Conservation (phyloP, 30 jellyfish, hydroid and myxozoan genomes). For the Phacellophora camtschatica region DNA sequence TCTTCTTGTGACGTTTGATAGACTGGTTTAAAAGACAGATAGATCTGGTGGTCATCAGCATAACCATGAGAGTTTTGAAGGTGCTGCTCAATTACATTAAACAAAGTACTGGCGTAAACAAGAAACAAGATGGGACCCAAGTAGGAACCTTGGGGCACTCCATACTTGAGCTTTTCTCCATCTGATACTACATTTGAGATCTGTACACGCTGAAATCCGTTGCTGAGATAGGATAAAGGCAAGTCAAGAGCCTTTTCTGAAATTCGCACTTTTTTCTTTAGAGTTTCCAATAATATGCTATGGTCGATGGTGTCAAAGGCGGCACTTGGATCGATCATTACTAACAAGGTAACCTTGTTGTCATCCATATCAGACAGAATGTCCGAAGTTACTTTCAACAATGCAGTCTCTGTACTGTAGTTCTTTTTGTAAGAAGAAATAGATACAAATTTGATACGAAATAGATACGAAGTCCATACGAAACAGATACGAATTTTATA, state of each 20-base stretch:
- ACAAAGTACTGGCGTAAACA: not conserved
- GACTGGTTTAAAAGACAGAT: not conserved
- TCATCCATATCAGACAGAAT: not conserved
- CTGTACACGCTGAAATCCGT: not conserved
- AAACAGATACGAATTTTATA: too few relatives aligned
- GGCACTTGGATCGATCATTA: not conserved
- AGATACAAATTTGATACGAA: too few relatives aligned
- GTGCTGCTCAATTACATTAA: not conserved
- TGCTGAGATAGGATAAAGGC: constrained; percentile 9
- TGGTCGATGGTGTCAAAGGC: constrained; percentile 4
- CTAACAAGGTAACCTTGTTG: not conserved
- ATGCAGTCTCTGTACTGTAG: not conserved
- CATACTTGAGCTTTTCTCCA: not conserved
- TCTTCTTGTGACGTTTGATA: not conserved
- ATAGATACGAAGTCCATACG: too few relatives aligned
- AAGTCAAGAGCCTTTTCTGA: constrained; percentile 6
- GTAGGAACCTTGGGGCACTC: constrained; percentile 43
- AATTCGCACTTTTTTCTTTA: constrained; percentile 9
- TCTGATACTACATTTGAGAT: not conserved
- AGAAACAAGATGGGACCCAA: constrained; percentile 18
- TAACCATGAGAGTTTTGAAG: not conserved
- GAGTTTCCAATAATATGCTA: not conserved
- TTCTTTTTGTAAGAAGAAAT: not conserved
- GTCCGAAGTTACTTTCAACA: not conserved
- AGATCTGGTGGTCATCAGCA: constrained; percentile 26